phyloP scores from a whole-genome alignment of 2,888 invertebrate species.

The Melikaiella ostensackeni region DNA sequence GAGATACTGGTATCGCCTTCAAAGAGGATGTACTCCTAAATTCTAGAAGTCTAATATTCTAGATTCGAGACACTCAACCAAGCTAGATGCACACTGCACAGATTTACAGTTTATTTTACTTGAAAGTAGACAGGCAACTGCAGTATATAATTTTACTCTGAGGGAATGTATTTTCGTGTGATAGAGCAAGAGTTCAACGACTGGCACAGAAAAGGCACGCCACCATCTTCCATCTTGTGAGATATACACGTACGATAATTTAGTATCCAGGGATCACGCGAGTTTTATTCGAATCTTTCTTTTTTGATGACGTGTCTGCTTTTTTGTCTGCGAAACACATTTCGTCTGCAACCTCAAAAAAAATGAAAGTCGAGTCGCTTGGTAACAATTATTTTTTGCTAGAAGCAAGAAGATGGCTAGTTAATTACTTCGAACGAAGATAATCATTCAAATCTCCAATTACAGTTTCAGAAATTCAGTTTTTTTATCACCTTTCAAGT shows the following conservation, averaged over 20 bases:
- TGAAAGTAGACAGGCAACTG: not conserved
- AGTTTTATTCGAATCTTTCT: not conserved
- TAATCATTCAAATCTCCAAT: too few relatives aligned
- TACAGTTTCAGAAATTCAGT: too few relatives aligned
- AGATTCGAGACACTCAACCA: not conserved
- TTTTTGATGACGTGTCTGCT: not conserved
- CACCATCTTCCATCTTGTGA: slow-evolving; percentile 71
- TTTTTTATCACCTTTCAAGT: too few relatives aligned
- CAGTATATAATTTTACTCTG: slow-evolving; percentile 43
- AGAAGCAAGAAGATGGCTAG: not conserved
- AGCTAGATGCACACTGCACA: slow-evolving; percentile 9
- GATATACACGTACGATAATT: slow-evolving; percentile 53
- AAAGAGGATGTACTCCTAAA: slow-evolving; percentile 42
- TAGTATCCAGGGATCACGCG: not conserved
- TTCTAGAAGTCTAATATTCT: not conserved
- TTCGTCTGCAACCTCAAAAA: not conserved
- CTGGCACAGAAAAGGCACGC: slow-evolving; percentile 74
- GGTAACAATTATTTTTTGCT: not conserved
- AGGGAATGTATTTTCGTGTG: slow-evolving; percentile 56
- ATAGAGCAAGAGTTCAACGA: slow-evolving; percentile 70
- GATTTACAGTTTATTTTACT: slow-evolving; percentile 8
- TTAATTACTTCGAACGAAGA: not conserved
- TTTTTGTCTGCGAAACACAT: not conserved
- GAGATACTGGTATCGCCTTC: not conserved
- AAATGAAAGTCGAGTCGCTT: not conserved